Percentiles rank a stretch among this genome's conserved stretches.
Conservation (phyloP, 2,888 invertebrate genomes). For the Netelia melanura region DNA sequence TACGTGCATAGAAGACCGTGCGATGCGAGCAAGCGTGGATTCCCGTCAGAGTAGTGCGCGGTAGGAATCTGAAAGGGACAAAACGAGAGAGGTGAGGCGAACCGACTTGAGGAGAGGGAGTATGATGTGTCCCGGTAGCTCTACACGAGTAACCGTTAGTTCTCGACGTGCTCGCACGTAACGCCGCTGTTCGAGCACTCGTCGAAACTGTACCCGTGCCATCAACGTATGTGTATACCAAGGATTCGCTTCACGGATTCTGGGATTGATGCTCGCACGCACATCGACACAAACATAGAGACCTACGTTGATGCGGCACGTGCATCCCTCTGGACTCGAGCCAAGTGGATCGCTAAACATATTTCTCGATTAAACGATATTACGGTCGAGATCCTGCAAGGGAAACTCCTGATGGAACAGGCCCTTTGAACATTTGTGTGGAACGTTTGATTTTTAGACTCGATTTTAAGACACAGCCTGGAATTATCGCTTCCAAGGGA, state of each 20-base stretch:
- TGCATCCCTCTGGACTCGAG: constrained; percentile 59
- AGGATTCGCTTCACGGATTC: constrained; percentile 63
- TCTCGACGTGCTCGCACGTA: constrained; percentile 65
- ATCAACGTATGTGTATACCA: constrained; percentile 33
- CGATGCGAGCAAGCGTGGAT: background rate
- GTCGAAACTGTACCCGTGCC: background rate
- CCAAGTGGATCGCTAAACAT: constrained; percentile 65
- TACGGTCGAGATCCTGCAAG: constrained; percentile 23
- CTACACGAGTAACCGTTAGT: constrained; percentile 66
- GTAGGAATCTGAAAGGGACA: constrained; percentile 40
- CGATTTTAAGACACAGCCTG: background rate
- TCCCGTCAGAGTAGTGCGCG: constrained; percentile 27
- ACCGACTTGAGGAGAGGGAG: background rate
- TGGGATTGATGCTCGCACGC: constrained; percentile 5
- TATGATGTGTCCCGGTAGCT: constrained; percentile 36
- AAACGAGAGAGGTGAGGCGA: background rate
- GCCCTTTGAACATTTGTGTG: constrained; percentile 2
- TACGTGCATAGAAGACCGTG: background rate
- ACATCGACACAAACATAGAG: constrained; percentile 6
- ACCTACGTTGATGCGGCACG: constrained; percentile 58
- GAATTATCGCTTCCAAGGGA: too few relatives aligned
- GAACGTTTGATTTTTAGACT: background rate
- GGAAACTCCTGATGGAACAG: constrained; percentile 30
- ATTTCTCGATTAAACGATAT: constrained; percentile 60
- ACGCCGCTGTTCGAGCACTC: constrained; percentile 49